Conservation (phyloP, 2,888 invertebrate species). For the Pyrocoelia pectoralis region DNA sequence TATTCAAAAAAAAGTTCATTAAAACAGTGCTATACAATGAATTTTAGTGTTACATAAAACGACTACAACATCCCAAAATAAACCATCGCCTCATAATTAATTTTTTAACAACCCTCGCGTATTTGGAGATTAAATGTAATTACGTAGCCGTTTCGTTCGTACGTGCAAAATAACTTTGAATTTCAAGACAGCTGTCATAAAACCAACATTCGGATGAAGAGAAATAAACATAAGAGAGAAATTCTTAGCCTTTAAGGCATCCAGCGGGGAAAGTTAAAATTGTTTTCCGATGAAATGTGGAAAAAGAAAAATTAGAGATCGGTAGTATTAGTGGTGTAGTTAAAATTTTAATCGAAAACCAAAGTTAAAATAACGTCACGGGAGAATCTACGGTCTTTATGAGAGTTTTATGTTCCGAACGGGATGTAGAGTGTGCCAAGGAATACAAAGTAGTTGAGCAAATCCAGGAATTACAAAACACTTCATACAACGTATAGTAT, state of each 20-base stretch:
- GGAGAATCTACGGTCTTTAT: conserved; percentile 26
- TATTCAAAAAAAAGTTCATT: not conserved
- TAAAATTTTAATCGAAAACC: conserved; percentile 26
- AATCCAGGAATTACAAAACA: conserved; percentile 43
- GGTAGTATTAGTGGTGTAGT: not conserved
- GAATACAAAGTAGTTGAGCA: conserved; percentile 47
- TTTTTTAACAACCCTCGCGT: not conserved
- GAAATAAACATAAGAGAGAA: not conserved
- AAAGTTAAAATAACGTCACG: conserved; percentile 24
- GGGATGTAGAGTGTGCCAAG: conserved; percentile 38
- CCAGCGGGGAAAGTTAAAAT: too few species aligned
- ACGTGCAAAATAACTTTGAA: not conserved
- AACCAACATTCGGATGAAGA: not conserved
- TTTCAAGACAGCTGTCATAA: not conserved
- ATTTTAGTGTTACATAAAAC: too few species aligned
- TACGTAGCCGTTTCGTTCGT: not conserved
- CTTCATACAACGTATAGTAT: conserved; percentile 37
- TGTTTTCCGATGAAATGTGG: too few species aligned
- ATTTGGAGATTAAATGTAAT: too few species aligned
- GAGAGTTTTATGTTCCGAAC: conserved; percentile 38
- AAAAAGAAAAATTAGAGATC: too few species aligned
- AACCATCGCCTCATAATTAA: not conserved
- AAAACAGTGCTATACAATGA: not conserved
- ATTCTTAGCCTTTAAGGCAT: too few species aligned
- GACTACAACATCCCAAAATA: not conserved